Evolutionary conservation across 2,797 vertebrate genomes (phyloP).

Genomic region (Dermochelys coriacea): DNA sequence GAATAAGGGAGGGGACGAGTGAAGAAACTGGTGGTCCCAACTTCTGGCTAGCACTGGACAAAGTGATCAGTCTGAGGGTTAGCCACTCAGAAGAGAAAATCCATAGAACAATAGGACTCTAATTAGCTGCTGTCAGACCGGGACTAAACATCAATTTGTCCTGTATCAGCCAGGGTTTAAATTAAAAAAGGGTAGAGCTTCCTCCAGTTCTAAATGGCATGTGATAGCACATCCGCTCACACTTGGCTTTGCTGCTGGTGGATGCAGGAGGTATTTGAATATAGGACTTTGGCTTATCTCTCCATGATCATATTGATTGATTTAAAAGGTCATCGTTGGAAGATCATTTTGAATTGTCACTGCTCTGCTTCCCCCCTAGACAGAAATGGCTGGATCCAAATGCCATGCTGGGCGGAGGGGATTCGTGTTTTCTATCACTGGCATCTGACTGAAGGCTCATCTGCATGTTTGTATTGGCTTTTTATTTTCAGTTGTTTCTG

Average conservation of each 20-base stretch:
- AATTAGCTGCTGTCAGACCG: conserved; percentile 19
- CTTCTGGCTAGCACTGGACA: conserved; percentile 36
- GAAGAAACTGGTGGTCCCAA: conserved; percentile 1
- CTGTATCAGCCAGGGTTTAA: not conserved
- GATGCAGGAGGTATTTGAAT: not conserved
- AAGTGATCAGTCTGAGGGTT: not conserved
- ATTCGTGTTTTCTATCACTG: conserved; percentile 53
- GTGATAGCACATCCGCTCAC: not conserved
- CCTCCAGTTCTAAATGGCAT: not conserved
- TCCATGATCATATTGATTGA: not conserved
- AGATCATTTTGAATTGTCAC: conserved; percentile 15
- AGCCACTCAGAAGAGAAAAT: conserved; percentile 34
- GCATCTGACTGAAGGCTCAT: conserved; percentile 69
- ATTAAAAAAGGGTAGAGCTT: not conserved
- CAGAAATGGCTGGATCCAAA: conserved; percentile 48
- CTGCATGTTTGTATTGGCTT: conserved; percentile 65
- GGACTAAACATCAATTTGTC: not conserved
- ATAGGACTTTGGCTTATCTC: not conserved
- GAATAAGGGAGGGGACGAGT: not conserved
- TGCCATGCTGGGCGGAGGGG: conserved; percentile 44
- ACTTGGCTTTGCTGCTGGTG: not conserved
- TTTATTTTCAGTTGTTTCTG: conserved; percentile 71
- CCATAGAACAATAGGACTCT: not conserved
- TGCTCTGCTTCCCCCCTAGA: not conserved
- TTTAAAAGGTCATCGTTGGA: conserved; percentile 11